These are phyloP conservation scores for Delphinus delphis DNA, from an alignment of 2,113 vertebrate species.

Conservation along the genomic window DNA sequence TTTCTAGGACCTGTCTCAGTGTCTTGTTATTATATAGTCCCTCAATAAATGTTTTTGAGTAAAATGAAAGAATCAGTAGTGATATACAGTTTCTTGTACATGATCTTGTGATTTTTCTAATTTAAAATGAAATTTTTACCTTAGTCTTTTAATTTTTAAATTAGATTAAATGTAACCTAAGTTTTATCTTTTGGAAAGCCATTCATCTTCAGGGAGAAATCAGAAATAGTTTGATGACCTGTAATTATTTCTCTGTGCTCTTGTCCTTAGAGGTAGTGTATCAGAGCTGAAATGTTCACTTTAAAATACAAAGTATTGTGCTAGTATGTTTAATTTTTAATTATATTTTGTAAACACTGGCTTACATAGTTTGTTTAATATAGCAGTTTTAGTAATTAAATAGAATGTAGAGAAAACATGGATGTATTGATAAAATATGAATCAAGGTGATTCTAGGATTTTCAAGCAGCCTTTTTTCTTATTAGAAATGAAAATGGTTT, in stretches of 20 bases:
- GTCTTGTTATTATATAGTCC: background rate
- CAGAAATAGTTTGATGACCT: background rate
- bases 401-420: background rate
- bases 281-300: background rate
- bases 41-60: background rate
- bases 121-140: slow-evolving; percentile 1
- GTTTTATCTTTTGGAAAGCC: background rate
- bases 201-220: background rate
- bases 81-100: background rate
- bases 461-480: background rate
- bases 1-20: background rate
- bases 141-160: background rate
- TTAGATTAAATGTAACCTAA: background rate
- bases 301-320: background rate
- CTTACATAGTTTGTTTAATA: background rate
- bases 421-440: slow-evolving; percentile 4
- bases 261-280: background rate
- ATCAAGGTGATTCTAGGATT: background rate
- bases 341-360: background rate
- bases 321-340: background rate
- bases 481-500: slow-evolving; percentile 2
- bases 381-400: background rate
- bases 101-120: background rate
- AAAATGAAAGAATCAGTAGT: background rate
- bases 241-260: background rate